phyloP scores from a whole-genome alignment of 2,888 invertebrate species.

The Ecdyonurus torrentis region DNA sequence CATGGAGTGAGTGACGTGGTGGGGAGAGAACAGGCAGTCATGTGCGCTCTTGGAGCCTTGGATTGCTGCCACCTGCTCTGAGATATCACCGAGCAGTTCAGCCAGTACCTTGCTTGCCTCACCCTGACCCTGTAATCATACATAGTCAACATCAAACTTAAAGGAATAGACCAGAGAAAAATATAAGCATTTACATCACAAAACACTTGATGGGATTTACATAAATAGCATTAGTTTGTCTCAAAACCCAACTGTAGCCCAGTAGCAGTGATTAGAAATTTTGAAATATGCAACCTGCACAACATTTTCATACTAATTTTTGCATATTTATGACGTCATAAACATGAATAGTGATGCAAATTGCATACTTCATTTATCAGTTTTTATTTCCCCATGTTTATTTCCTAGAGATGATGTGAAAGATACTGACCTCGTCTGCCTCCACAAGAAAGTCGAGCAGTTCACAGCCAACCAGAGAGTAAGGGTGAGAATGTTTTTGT shows the following conservation, averaged over 20 bases:
- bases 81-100: conserved; percentile 66
- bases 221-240: no score
- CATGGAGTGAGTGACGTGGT: conserved; percentile 73
- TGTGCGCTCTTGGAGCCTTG: conserved; percentile 58
- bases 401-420: background rate
- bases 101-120: conserved; percentile 54
- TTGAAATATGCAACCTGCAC: no score
- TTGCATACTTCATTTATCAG: background rate
- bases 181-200: no score
- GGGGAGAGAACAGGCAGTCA: conserved; percentile 75
- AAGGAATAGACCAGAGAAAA: no score
- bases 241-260: no score
- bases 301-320: no score
- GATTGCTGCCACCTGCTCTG: conserved; percentile 53
- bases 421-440: conserved; percentile 37
- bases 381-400: background rate
- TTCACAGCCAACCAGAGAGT: conserved; percentile 33
- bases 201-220: no score
- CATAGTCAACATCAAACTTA: no score
- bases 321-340: no score
- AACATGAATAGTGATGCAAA: no score
- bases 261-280: no score
- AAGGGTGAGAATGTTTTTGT: conserved; percentile 27
- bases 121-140: conserved; percentile 24
- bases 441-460: conserved; percentile 56